A percentile compares a stretch with the other conserved stretches of the same genome.
These are phyloP conservation scores for Icerya purchasi DNA, from an alignment of 2,888 invertebrate species.

Conservation along the genomic window DNA sequence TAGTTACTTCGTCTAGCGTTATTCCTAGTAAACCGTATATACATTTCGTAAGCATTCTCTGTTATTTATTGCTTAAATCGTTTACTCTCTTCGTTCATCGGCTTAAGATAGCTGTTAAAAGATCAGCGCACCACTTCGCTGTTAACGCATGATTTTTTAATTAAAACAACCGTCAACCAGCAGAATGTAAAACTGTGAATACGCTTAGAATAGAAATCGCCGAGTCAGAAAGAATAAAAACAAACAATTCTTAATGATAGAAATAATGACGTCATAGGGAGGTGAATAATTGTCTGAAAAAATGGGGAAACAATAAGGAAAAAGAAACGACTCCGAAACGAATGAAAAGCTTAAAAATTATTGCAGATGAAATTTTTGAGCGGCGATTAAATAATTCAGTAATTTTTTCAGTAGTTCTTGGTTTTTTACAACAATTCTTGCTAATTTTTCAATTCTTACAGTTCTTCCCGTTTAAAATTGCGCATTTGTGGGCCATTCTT, in stretches of 20 bases:
- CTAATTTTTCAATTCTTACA: background rate
- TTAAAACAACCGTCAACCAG: too few species aligned
- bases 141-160: too few species aligned
- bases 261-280: too few species aligned
- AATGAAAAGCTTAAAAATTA: too few species aligned
- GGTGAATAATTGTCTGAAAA: too few species aligned
- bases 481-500: background rate
- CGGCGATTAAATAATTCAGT: background rate
- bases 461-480: background rate
- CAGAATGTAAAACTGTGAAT: too few species aligned
- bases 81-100: background rate
- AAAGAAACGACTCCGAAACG: too few species aligned
- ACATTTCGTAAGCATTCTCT: slow-evolving; percentile 46
- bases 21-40: slow-evolving; percentile 46
- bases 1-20: slow-evolving; percentile 25
- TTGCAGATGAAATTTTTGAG: too few species aligned
- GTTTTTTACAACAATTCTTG: background rate
- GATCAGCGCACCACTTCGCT: background rate
- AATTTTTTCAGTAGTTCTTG: background rate
- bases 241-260: too few species aligned
- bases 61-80: background rate
- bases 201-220: too few species aligned
- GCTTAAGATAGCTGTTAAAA: background rate
- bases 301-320: too few species aligned
- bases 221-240: too few species aligned